Conservation (phyloP, 2,888 invertebrate species). For the Auanema freiburgensis region DNA sequence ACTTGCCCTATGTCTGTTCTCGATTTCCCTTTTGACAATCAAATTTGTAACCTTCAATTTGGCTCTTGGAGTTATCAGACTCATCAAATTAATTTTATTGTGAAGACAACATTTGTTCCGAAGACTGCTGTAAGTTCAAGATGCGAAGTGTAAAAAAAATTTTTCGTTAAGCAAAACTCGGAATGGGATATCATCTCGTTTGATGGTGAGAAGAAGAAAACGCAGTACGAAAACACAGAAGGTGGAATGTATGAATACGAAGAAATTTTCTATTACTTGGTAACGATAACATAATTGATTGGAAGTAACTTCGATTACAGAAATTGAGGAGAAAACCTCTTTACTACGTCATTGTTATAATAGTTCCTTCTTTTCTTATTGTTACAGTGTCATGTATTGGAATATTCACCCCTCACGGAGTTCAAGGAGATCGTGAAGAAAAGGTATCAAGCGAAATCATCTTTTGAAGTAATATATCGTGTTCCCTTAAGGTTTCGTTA, state of each 20-base stretch:
- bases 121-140: constrained; percentile 15
- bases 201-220: constrained; percentile 42
- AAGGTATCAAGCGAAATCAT: constrained; percentile 26
- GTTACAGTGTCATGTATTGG: constrained; percentile 49
- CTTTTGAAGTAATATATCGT: neutral
- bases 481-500: constrained; percentile 45
- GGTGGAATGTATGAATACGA: constrained; percentile 48
- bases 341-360: constrained; percentile 50
- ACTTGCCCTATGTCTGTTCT: constrained; percentile 48
- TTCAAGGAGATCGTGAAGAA: constrained; percentile 48
- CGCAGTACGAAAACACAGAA: constrained; percentile 40
- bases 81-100: constrained; percentile 38
- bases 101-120: constrained; percentile 34
- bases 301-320: constrained; percentile 17
- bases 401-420: constrained; percentile 51
- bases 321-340: constrained; percentile 46
- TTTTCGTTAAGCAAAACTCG: constrained; percentile 29
- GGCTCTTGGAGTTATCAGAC: constrained; percentile 51
- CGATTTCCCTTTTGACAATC: constrained; percentile 48
- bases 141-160: neutral
- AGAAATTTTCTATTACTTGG: constrained; percentile 49
- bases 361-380: constrained; percentile 48
- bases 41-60: constrained; percentile 46
- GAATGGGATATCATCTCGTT: constrained; percentile 51
- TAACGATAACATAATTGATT: constrained; percentile 5